Percentiles rank a stretch among this genome's conserved stretches.
phyloP scores from a whole-genome alignment of 2,888 invertebrate species.

The Lymantria monacha region DNA sequence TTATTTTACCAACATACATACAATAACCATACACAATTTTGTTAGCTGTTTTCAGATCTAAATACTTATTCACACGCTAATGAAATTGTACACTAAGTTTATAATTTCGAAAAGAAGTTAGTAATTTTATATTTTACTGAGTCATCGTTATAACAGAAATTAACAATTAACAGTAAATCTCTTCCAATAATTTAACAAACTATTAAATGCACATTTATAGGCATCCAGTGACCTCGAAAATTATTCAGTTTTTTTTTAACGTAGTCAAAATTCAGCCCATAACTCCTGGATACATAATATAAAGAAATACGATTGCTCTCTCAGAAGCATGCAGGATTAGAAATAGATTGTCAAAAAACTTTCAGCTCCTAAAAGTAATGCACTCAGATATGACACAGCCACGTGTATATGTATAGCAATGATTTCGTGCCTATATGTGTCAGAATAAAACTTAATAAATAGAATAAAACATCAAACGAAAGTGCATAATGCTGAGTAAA shows the following conservation, averaged over 20 bases:
- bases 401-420: slow-evolving; percentile 35
- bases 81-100: slow-evolving; percentile 23
- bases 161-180: slow-evolving; percentile 76
- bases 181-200: slow-evolving; percentile 75
- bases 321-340: slow-evolving; percentile 54
- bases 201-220: slow-evolving; percentile 75
- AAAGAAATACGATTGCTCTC: slow-evolving; percentile 32
- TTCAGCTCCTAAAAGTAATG: slow-evolving; percentile 62
- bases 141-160: slow-evolving; percentile 58
- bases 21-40: slow-evolving; percentile 17
- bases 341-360: slow-evolving; percentile 65
- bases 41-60: slow-evolving; percentile 34
- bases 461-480: slow-evolving; percentile 5
- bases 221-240: slow-evolving; percentile 57
- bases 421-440: slow-evolving; percentile 21
- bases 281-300: slow-evolving; percentile 19
- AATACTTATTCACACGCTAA: slow-evolving; percentile 27
- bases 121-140: slow-evolving; percentile 47
- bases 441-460: slow-evolving; percentile 1
- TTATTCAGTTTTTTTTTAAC: slow-evolving; percentile 30
- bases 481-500: slow-evolving; percentile 15
- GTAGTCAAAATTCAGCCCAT: slow-evolving; percentile 37
- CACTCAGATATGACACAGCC: slow-evolving; percentile 77
- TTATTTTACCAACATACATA: slow-evolving; percentile 16
- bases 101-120: slow-evolving; percentile 27